A percentile compares a stretch with the other conserved stretches of the same genome.
Conservation (phyloP, 2,888 invertebrate species). For the Andrena dorsata region DNA sequence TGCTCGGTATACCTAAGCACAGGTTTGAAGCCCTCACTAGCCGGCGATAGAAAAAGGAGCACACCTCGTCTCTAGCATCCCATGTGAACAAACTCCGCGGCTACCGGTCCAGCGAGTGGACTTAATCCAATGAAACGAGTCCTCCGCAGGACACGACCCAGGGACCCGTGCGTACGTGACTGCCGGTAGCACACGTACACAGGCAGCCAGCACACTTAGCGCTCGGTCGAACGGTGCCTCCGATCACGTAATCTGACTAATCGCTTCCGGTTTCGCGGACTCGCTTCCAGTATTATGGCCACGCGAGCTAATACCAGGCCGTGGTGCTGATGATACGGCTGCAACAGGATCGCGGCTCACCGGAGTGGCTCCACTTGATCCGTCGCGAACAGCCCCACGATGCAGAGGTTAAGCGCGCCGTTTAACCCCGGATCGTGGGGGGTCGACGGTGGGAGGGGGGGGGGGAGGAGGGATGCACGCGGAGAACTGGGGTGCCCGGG, state of each 20-base stretch:
- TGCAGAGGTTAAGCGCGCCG: conserved; percentile 68
- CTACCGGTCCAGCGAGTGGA: conserved; percentile 61
- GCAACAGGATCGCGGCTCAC: conserved; percentile 20
- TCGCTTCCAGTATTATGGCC: conserved; percentile 80
- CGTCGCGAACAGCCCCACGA: conserved; percentile 63
- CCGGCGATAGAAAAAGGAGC: conserved; percentile 19
- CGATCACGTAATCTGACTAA: conserved; percentile 82
- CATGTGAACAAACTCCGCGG: conserved; percentile 34
- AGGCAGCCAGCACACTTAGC: conserved; percentile 49
- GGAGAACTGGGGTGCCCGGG: conserved; percentile 10
- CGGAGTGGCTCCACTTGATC: conserved; percentile 49
- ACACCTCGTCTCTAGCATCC: conserved; percentile 17
- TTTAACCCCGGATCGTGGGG: conserved; percentile 66
- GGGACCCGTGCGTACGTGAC: conserved; percentile 42
- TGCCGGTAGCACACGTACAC: conserved; percentile 61
- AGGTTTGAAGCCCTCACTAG: too few species aligned
- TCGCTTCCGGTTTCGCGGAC: conserved; percentile 81
- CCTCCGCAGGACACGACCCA: conserved; percentile 51
- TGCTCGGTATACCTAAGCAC: too few species aligned
- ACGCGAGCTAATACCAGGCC: conserved; percentile 74
- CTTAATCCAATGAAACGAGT: conserved; percentile 68
- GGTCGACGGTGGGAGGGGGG: conserved; percentile 18
- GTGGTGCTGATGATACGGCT: conserved; percentile 67
- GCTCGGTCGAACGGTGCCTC: conserved; percentile 74
- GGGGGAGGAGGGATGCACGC: conserved; percentile 41